Conservation (phyloP, 2,797 vertebrate genomes). For the Onychomys torridus region DNA sequence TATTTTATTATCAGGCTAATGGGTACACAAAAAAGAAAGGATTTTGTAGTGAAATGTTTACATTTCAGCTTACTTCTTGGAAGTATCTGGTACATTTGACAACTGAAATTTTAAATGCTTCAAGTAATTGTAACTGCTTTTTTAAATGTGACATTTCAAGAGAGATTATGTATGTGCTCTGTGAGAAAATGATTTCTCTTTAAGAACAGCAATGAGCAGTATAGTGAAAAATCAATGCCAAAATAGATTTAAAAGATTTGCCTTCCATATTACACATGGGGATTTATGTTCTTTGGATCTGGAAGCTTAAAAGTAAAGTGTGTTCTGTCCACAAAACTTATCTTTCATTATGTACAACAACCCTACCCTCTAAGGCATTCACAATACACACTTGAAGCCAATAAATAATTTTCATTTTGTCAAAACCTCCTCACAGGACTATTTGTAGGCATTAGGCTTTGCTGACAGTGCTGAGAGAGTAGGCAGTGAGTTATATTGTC, state of each 20-base stretch:
- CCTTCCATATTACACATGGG: neutral
- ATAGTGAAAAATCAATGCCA: neutral
- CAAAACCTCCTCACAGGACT: neutral
- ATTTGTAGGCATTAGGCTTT: neutral
- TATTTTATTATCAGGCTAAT: neutral
- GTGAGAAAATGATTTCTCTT: slow-evolving; percentile 33
- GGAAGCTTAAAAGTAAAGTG: slow-evolving; percentile 10
- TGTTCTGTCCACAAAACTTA: neutral
- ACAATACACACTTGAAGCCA: neutral
- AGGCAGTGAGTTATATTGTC: neutral
- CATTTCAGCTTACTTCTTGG: neutral
- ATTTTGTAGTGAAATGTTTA: neutral
- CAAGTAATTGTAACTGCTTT: neutral
- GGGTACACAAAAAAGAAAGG: neutral
- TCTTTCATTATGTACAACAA: slow-evolving; percentile 32
- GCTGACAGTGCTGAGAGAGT: neutral
- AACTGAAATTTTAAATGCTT: slow-evolving; percentile 41
- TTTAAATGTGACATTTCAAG: slow-evolving; percentile 4
- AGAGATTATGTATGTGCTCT: neutral
- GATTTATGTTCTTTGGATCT: neutral
- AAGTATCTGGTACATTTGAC: neutral
- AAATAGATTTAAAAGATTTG: slow-evolving; percentile 44
- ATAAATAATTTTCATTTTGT: slow-evolving; percentile 12
- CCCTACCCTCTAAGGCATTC: neutral
- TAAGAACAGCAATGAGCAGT: slow-evolving; percentile 3